Conservation (phyloP, 1,140 invertebrate genomes). For the Druon quercuslanigerum region DNA sequence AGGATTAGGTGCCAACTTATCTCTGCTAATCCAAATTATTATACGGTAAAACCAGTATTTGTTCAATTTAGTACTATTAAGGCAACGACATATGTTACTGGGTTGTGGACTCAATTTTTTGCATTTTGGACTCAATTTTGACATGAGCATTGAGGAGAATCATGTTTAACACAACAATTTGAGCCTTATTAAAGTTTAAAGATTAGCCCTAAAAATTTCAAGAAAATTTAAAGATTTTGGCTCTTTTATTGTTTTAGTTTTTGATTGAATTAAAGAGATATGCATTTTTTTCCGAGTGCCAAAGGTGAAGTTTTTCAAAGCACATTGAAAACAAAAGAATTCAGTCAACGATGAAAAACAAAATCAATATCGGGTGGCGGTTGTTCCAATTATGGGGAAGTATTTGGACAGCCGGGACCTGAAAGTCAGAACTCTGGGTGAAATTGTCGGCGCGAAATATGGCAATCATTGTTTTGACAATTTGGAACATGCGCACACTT, state of each 20-base stretch:
- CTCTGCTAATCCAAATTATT: background rate
- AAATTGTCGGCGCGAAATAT: background rate
- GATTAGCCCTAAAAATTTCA: background rate
- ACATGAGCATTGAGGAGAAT: background rate
- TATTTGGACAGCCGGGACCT: conserved; percentile 47
- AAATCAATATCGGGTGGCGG: conserved; percentile 22
- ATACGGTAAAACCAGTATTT: background rate
- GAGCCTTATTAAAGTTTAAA: background rate
- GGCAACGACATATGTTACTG: conserved; percentile 7
- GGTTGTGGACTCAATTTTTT: conserved; percentile 11
- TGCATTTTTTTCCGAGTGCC: background rate
- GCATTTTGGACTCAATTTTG: conserved; percentile 13
- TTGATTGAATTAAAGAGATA: background rate
- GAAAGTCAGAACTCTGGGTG: background rate
- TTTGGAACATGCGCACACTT: too few relatives aligned
- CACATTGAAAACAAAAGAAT: conserved; percentile 11
- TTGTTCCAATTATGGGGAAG: conserved; percentile 56
- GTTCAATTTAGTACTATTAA: background rate
- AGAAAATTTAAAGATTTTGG: background rate
- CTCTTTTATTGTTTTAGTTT: background rate
- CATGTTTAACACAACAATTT: background rate
- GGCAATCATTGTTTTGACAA: background rate
- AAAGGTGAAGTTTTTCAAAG: background rate
- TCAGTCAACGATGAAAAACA: background rate
- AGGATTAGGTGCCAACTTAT: conserved; percentile 44